A percentile compares a stretch with the other conserved stretches of the same genome.
Conservation (phyloP, 2,797 vertebrate species). For the Psittacula echo region DNA sequence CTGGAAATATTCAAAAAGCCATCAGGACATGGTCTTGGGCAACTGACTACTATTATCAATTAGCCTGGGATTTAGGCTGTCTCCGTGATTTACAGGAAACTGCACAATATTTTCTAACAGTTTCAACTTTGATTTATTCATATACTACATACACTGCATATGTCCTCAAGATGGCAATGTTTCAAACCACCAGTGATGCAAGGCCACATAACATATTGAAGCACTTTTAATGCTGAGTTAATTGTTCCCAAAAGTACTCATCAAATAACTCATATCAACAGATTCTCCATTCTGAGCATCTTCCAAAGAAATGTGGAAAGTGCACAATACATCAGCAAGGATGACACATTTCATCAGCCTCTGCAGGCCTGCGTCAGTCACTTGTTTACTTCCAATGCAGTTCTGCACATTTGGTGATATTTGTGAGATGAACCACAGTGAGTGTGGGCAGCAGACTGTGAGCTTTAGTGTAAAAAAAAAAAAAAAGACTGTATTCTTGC, state of each 20-base stretch:
- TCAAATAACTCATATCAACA: not conserved
- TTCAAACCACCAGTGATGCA: conserved; percentile 17
- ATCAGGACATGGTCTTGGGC: not conserved
- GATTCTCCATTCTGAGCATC: not conserved
- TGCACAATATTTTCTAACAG: not conserved
- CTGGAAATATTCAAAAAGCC: not conserved
- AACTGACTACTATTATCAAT: not conserved
- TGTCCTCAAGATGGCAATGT: conserved; percentile 52
- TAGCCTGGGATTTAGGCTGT: not conserved
- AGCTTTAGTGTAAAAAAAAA: not conserved
- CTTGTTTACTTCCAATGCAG: not conserved
- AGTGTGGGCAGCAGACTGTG: not conserved
- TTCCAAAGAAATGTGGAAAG: not conserved
- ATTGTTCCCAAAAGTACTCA: not conserved
- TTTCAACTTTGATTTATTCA: not conserved
- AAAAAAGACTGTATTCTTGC: not conserved
- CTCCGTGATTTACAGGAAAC: not conserved
- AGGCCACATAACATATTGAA: not conserved
- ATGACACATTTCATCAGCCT: not conserved
- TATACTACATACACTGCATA: not conserved
- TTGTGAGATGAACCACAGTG: not conserved
- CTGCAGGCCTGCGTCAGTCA: not conserved
- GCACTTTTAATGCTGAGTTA: not conserved
- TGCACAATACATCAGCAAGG: not conserved
- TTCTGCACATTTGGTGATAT: not conserved